phyloP scores from a whole-genome alignment of 23 tunicate genomes.

The Styela plicata region DNA sequence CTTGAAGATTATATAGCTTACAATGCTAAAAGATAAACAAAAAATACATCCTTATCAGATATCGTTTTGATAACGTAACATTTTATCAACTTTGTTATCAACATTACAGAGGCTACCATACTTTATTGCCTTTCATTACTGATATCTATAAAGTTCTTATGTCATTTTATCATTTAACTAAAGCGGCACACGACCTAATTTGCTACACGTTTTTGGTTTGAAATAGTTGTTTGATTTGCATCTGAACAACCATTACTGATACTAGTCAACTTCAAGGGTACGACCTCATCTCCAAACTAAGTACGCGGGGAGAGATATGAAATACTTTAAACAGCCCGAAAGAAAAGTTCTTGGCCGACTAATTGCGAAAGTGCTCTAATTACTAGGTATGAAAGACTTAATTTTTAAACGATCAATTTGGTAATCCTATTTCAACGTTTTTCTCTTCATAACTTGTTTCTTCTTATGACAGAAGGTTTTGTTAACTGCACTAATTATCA shows the following conservation, averaged over 20 bases:
- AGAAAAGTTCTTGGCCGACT: background rate
- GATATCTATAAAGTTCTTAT: too few relatives aligned
- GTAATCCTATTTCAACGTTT: constrained; percentile 6
- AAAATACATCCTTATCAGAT: background rate
- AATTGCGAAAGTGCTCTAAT: constrained; percentile 18
- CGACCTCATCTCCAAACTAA: background rate
- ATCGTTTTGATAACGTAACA: too few relatives aligned
- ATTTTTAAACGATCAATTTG: constrained; percentile 16
- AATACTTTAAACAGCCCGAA: background rate
- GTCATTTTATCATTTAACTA: background rate
- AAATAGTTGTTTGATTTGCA: background rate
- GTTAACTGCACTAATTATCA: background rate
- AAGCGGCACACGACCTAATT: background rate
- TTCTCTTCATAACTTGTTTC: background rate
- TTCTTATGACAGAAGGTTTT: background rate
- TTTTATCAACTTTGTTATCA: too few relatives aligned
- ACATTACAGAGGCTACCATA: too few relatives aligned
- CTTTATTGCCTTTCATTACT: too few relatives aligned
- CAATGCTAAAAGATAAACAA: background rate
- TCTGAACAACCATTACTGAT: background rate
- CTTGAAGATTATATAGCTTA: background rate
- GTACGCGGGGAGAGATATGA: background rate
- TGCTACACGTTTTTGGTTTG: background rate
- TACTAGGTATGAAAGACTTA: background rate
- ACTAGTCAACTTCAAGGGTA: background rate